Evolutionary conservation across 2,797 vertebrate genomes (phyloP), one percentile per base, ranked within the genome.

Genomic region (Enteromius anoplus): DNA sequence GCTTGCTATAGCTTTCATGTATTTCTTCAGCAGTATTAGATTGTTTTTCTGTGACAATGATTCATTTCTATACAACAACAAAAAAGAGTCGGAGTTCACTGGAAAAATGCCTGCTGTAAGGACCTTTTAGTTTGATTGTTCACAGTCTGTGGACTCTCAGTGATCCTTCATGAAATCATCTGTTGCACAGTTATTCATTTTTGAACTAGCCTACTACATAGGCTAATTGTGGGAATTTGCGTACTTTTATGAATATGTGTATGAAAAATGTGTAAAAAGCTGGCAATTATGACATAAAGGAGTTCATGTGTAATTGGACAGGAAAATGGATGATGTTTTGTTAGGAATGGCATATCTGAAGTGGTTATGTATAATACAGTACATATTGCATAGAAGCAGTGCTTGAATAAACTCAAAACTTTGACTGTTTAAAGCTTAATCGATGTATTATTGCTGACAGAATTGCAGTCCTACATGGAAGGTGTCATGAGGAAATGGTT

Each of bases 1-100:
- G 87, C 87, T 92, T 90, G 90, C 83, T 86, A 83, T 87, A 85
- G 83, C 90, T 90, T 90, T 88, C 90, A 90, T 91, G 90, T 90
- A 89, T 86, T 62, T 51, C 82, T 93, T 91, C 92, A 93, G 88
- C 37, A 81, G 92, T 91, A 93, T 58, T n/a, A 58, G 10, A 58
- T 58, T 4, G 9, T 23, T 94, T 37, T 62, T 29, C n/a, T 62
- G 15, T n/a, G 14, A 45, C 37, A 45, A 21, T 76, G 55, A 62
- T 58, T 26, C 0, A 26, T 42, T 75, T 40, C 3, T 40, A 23
- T 40, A 26, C 19, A 37, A 37, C 6, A 7, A 80, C n/a, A 80
- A 79, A 84, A 71, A 45, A 14, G 29, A 62, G 29, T 29, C 2
- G 23, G 26, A 29, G 21, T 10, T n/a, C 19, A 55, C 51, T 53